Percentiles rank a stretch among this genome's conserved stretches.
phyloP scores from a whole-genome alignment of 2,888 invertebrate species.

The Aleiodes alternator region DNA sequence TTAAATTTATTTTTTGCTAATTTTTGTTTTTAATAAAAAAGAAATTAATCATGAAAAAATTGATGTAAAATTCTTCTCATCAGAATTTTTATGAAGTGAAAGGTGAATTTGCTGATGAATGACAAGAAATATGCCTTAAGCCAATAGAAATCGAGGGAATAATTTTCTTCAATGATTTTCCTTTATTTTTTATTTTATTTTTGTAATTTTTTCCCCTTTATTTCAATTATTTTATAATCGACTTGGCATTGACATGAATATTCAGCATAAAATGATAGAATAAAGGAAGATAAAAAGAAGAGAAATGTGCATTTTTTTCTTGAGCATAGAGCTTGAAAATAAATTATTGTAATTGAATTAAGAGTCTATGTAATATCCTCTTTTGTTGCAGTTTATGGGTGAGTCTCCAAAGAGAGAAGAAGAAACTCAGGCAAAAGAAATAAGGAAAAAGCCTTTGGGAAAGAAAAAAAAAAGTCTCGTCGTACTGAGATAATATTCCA shows the following conservation, averaged over 20 bases:
- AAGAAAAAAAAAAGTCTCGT: neutral
- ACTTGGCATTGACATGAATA: constrained; percentile 36
- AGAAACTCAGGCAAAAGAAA: neutral
- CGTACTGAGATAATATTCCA: constrained; percentile 5
- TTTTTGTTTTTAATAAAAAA: constrained; percentile 2
- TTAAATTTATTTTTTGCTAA: too few relatives aligned
- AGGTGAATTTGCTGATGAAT: too few relatives aligned
- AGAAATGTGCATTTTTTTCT: too few relatives aligned
- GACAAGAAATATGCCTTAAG: neutral
- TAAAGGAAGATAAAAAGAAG: neutral
- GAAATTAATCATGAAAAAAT: neutral
- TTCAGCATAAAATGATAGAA: neutral
- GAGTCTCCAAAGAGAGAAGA: neutral
- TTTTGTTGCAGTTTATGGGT: too few relatives aligned
- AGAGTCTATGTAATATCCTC: too few relatives aligned
- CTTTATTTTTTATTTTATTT: constrained; percentile 1
- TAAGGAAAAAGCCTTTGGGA: constrained; percentile 2
- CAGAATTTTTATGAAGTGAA: too few relatives aligned
- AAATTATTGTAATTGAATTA: constrained; percentile 8
- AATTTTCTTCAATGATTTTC: too few relatives aligned
- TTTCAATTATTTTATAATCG: constrained; percentile 15
- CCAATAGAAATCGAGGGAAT: constrained; percentile 18
- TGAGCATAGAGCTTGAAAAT: too few relatives aligned
- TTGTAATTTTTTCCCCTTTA: neutral
- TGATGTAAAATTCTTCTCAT: neutral